Evolutionary conservation across 2,113 vertebrate species (phyloP).

Genomic region (pig (Sus scrofa)): T2T-Sscrofa CM000828.6:30413501-30414000

Average conservation of each 20-base stretch:
- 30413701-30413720: no score
- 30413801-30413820: neutral
- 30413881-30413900: neutral
- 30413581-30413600: neutral
- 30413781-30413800: neutral
- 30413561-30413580: conserved; percentile 25
- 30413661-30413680: no score
- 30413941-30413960: neutral
- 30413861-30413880: neutral
- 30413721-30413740: no score
- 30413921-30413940: conserved; percentile 3
- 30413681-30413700: no score
- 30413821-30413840: neutral
- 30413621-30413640: neutral
- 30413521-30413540: conserved; percentile 11
- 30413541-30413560: neutral
- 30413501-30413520: neutral
- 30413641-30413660: no score
- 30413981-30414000: neutral
- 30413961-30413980: neutral
- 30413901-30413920: neutral
- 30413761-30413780: neutral
- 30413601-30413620: neutral
- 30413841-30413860: neutral
- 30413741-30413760: neutral